Conservation (phyloP, 2,797 vertebrate species). For the Furcifer pardalis region DNA sequence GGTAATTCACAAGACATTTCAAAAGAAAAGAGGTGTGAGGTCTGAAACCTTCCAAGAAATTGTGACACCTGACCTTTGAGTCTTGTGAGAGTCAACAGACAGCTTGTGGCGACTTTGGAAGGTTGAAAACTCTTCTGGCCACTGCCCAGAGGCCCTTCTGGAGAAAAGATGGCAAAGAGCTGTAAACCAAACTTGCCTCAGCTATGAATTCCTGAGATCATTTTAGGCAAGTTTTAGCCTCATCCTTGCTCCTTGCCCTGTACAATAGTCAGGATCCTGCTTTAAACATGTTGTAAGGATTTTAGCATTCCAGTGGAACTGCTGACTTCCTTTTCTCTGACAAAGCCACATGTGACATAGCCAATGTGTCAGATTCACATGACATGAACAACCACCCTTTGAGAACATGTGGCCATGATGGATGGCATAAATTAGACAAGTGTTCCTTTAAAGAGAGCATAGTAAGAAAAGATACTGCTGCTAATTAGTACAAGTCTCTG, state of each 20-base stretch:
- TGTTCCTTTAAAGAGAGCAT: neutral
- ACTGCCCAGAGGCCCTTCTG: neutral
- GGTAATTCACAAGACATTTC: constrained; percentile 11
- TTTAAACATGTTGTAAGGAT: neutral
- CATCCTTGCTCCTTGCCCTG: neutral
- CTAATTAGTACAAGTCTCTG: no score
- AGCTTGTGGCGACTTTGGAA: neutral
- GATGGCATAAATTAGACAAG: neutral
- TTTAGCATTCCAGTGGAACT: neutral
- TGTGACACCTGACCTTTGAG: neutral
- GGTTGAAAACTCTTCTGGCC: neutral
- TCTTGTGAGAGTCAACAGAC: neutral
- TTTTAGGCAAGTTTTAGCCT: neutral
- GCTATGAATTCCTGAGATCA: neutral
- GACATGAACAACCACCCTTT: neutral
- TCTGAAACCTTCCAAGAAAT: neutral
- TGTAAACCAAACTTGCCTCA: neutral
- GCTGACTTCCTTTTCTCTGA: neutral
- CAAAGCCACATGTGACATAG: no score
- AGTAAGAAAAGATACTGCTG: no score
- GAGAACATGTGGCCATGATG: neutral
- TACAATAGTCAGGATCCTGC: neutral
- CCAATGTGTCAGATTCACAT: no score
- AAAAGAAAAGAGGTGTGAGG: neutral
- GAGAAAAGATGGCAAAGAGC: neutral